Evolutionary conservation across 1,140 invertebrate species (phyloP).

Genomic region (Tenebrio molitor): DNA sequence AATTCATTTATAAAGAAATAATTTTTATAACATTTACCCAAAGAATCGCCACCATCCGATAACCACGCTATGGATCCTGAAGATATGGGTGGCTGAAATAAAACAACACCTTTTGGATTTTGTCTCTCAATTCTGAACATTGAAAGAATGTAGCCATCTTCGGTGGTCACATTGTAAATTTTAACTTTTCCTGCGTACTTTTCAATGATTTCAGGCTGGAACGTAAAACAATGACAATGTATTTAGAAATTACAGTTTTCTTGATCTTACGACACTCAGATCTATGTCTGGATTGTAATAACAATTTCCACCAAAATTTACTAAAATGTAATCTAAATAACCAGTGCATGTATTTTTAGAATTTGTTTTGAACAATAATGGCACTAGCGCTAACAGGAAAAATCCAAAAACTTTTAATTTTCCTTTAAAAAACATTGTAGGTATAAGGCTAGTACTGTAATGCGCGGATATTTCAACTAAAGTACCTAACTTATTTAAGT

Average conservation of each 20-base stretch:
- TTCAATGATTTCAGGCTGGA: background rate
- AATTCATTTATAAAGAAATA: too few species aligned
- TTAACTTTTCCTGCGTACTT: background rate
- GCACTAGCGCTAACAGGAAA: too few species aligned
- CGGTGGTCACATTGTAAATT: slow-evolving; percentile 3
- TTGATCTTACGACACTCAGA: background rate
- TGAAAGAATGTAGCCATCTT: slow-evolving; percentile 10
- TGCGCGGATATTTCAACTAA: too few species aligned
- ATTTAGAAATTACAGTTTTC: background rate
- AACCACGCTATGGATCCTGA: background rate
- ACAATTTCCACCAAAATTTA: slow-evolving; percentile 1
- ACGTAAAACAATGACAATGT: background rate
- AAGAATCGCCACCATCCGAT: background rate
- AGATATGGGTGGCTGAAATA: slow-evolving; percentile 7
- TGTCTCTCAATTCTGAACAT: background rate
- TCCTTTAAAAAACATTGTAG: too few species aligned
- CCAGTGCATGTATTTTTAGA: background rate
- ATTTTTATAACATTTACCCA: too few species aligned
- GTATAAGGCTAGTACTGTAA: too few species aligned
- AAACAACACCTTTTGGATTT: background rate
- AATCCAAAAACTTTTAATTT: too few species aligned
- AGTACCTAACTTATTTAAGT: too few species aligned
- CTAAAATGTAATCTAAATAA: background rate
- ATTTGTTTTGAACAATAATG: background rate
- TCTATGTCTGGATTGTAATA: background rate